These are phyloP conservation scores for Chalcosyrphus nemorum DNA, from an alignment of 2,888 invertebrate species.

Conservation along the genomic window DNA sequence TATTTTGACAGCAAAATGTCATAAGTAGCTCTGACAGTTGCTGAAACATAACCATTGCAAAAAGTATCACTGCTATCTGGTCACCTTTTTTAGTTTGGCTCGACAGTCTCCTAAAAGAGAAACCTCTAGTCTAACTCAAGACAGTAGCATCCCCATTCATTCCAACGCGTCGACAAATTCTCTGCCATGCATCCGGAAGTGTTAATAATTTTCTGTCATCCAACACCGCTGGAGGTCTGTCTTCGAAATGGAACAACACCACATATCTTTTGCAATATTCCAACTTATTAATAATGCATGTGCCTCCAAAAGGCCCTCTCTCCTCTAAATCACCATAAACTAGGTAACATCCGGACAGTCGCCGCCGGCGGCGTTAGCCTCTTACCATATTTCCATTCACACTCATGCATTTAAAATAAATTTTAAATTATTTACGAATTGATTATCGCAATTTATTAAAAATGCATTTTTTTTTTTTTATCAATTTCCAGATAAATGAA, in stretches of 20 bases:
- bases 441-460: slow-evolving; percentile 45
- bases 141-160: neutral
- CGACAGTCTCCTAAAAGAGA: neutral
- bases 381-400: slow-evolving; percentile 2
- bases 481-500: slow-evolving; percentile 60
- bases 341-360: slow-evolving; percentile 42
- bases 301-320: slow-evolving; percentile 5
- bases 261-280: slow-evolving; percentile 22
- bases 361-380: slow-evolving; percentile 11
- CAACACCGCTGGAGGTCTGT: neutral
- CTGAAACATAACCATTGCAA: no score
- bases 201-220: slow-evolving; percentile 1
- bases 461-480: slow-evolving; percentile 41
- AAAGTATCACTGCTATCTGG: no score
- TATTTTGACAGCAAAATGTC: no score
- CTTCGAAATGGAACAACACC: neutral
- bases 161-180: neutral
- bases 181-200: neutral
- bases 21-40: no score
- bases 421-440: slow-evolving; percentile 32
- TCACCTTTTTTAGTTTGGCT: no score
- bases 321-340: slow-evolving; percentile 34
- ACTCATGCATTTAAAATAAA: slow-evolving; percentile 11
- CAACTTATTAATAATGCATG: slow-evolving; percentile 21
- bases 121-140: neutral